phyloP scores from a whole-genome alignment of 2,113 vertebrate genomes.

The Heterotilapia buettikoferi region DNA sequence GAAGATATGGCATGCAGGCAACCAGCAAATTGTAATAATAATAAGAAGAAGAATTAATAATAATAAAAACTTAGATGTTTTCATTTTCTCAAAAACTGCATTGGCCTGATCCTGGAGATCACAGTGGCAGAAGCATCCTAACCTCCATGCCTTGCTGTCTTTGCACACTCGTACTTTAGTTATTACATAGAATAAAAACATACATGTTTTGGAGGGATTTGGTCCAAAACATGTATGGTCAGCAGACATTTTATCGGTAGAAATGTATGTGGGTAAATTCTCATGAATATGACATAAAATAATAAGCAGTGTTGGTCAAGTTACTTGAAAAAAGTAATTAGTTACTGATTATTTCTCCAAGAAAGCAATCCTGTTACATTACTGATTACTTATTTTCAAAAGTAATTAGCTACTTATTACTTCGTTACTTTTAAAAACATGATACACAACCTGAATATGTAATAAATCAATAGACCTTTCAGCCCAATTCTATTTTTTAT shows the following conservation, averaged over 20 bases:
- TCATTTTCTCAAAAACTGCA: neutral
- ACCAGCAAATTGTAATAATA: neutral
- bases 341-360: neutral
- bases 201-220: neutral
- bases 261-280: neutral
- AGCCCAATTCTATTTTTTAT: neutral
- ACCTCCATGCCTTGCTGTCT: neutral
- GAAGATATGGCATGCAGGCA: neutral
- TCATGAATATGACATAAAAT: neutral
- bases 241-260: neutral
- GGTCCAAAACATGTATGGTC: neutral
- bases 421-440: neutral
- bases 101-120: neutral
- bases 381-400: neutral
- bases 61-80: neutral
- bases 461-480: neutral
- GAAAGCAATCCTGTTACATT: neutral
- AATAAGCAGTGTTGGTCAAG: neutral
- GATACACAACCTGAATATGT: neutral
- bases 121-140: neutral
- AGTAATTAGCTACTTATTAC: neutral
- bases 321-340: neutral
- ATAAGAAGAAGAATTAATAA: accelerated
- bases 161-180: neutral
- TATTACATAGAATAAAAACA: neutral